These are phyloP conservation scores for Leptinotarsa undecemlineata DNA, from an alignment of 1,140 invertebrate genomes.

Conservation along the genomic window DNA sequence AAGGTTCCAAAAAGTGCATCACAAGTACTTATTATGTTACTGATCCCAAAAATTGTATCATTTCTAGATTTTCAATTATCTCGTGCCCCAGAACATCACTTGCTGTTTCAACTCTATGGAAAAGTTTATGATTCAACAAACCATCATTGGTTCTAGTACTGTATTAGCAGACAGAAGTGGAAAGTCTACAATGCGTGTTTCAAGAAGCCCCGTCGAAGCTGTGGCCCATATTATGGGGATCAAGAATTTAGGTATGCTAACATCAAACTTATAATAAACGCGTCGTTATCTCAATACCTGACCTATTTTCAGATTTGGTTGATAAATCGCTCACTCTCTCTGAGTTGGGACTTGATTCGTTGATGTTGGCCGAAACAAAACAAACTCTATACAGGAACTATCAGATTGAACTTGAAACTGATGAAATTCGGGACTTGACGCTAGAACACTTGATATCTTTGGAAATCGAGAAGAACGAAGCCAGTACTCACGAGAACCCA, in stretches of 20 bases:
- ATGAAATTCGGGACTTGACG: conserved; percentile 30
- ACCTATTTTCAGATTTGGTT: conserved; percentile 30
- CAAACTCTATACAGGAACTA: conserved; percentile 67
- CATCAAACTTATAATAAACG: not conserved
- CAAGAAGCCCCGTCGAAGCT: conserved; percentile 61
- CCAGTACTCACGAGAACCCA: not conserved
- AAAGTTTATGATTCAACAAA: conserved; percentile 67
- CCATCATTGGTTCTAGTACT: conserved; percentile 74
- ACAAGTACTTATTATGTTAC: no score
- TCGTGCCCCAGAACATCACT: conserved; percentile 36
- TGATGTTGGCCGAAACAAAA: conserved; percentile 72
- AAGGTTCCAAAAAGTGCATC: no score
- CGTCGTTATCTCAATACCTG: no score
- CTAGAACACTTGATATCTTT: conserved; percentile 20
- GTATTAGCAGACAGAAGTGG: conserved; percentile 73
- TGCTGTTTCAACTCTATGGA: conserved; percentile 74
- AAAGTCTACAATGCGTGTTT: conserved; percentile 59
- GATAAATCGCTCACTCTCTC: conserved; percentile 59
- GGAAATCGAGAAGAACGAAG: not conserved
- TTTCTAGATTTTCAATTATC: not conserved
- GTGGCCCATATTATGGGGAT: conserved; percentile 66
- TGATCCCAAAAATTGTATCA: not conserved
- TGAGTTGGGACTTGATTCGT: conserved; percentile 69
- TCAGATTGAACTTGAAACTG: conserved; percentile 41
- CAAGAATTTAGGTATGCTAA: conserved; percentile 28